Evolutionary conservation across 2,797 vertebrate species (phyloP), one percentile per base, ranked within the genome.

Genomic region (Moxostoma hubbsi): DNA sequence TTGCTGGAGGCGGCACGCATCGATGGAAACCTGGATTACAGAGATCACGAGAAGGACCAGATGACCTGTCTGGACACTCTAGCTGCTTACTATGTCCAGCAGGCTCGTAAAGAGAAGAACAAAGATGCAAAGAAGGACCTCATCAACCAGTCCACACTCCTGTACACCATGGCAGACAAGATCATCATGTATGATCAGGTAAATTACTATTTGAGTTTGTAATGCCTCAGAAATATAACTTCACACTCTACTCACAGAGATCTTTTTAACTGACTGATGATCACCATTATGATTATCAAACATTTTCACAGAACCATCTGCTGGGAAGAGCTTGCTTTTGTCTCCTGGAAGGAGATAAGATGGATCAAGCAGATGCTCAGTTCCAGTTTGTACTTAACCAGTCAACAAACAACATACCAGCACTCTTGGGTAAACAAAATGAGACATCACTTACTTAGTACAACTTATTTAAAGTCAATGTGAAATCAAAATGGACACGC

Each of bases 181-280:
- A 99, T 99, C 91, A 99, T 99, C 89, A 99, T 99, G 98, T 99
- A 99, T 3, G 98, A 99, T 90, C 98, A 99, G 97, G 97, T 99
- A 93, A 93, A 59, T 7, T 2, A 11, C 13, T 47, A 54, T 0
- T 15, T 18, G 11, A 16, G 4, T 55, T 50, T 16, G 0, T 6
- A 49, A 16, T 66, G 6, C 5, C 0, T 49, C 0, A 4, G 12
- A 65, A 70, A 12, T 15, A 63, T 68, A 36, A 36, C 36, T 36
- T 36, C 36, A 36, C 2, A 36, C 36, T 36, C 36, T 36, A 36
- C 36, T 36, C 36, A 36, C 36, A 36, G 36, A 36, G 36, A 36
- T 36, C 36, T 36, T 36, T 36, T 36, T 36, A 36, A 36, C 36
- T 36, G 36, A 43, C 9, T 55, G 12, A n/a, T 50, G 9, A 10